Evolutionary conservation across 2,888 invertebrate genomes (phyloP).

Genomic region (Trissolcus brochymenae): DNA sequence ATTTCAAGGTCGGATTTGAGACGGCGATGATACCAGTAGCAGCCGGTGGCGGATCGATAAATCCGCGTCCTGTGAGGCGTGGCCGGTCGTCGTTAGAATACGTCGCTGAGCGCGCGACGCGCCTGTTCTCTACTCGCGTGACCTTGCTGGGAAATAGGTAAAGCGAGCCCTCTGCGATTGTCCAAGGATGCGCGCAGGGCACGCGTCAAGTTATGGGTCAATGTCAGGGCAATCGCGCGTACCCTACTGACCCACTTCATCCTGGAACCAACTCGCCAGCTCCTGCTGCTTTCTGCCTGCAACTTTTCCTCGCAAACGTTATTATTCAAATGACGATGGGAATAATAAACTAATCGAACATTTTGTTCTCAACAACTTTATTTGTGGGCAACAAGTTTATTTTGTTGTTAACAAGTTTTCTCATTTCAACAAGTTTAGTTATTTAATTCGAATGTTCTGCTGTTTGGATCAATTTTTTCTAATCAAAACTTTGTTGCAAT

Average conservation of each 20-base stretch:
- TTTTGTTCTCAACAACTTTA: background rate
- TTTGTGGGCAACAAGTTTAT: no score
- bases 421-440: no score
- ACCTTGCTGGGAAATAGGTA: constrained; percentile 44
- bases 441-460: no score
- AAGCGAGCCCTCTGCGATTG: constrained; percentile 36
- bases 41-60: constrained; percentile 45
- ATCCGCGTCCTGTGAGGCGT: constrained; percentile 47
- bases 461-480: no score
- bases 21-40: constrained; percentile 42
- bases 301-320: background rate
- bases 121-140: constrained; percentile 24
- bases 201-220: constrained; percentile 43
- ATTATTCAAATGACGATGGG: background rate
- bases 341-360: background rate
- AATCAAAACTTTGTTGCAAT: no score
- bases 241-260: constrained; percentile 45
- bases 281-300: background rate
- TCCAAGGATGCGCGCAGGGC: constrained; percentile 42
- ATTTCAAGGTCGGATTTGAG: constrained; percentile 50
- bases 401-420: no score
- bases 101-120: constrained; percentile 16
- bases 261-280: constrained; percentile 3
- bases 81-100: constrained; percentile 39
- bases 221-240: constrained; percentile 43